phyloP scores from a whole-genome alignment of 2,888 invertebrate genomes.

The Tenthredo scrophulariae region DNA sequence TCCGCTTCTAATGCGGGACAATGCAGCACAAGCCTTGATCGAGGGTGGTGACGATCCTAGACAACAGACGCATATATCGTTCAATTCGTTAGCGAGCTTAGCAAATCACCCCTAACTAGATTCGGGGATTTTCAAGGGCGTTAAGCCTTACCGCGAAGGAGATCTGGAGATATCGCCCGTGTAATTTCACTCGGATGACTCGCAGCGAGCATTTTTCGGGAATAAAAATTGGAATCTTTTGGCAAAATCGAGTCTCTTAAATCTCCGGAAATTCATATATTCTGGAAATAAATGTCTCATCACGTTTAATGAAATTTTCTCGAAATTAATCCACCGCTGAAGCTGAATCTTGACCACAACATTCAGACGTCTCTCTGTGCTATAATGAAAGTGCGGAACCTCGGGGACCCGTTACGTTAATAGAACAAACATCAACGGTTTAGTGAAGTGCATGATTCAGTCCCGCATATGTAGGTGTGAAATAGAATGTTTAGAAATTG shows the following conservation, averaged over 20 bases:
- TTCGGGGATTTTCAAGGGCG: slow-evolving; percentile 10
- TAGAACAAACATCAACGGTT: slow-evolving; percentile 30
- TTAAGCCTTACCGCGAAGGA: slow-evolving; percentile 33
- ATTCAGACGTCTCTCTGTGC: background rate
- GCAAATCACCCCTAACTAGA: slow-evolving; percentile 74
- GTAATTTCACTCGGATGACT: slow-evolving; percentile 9
- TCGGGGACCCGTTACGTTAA: slow-evolving; percentile 23
- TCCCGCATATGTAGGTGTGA: background rate
- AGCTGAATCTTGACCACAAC: background rate
- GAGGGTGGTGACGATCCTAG: slow-evolving; percentile 36
- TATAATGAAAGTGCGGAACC: slow-evolving; percentile 24
- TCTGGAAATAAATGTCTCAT: background rate
- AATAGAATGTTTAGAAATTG: background rate
- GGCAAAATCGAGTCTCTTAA: background rate
- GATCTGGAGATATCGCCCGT: background rate
- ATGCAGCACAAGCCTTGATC: background rate
- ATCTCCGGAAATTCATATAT: background rate
- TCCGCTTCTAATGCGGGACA: slow-evolving; percentile 29
- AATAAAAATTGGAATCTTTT: background rate
- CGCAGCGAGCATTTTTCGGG: background rate
- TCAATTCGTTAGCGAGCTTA: slow-evolving; percentile 78
- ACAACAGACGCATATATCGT: slow-evolving; percentile 72
- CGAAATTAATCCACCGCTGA: background rate
- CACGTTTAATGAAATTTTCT: background rate
- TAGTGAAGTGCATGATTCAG: slow-evolving; percentile 1